These are phyloP conservation scores for Halichoeres trimaculatus DNA, from an alignment of 2,113 vertebrate genomes.

Conservation along the genomic window DNA sequence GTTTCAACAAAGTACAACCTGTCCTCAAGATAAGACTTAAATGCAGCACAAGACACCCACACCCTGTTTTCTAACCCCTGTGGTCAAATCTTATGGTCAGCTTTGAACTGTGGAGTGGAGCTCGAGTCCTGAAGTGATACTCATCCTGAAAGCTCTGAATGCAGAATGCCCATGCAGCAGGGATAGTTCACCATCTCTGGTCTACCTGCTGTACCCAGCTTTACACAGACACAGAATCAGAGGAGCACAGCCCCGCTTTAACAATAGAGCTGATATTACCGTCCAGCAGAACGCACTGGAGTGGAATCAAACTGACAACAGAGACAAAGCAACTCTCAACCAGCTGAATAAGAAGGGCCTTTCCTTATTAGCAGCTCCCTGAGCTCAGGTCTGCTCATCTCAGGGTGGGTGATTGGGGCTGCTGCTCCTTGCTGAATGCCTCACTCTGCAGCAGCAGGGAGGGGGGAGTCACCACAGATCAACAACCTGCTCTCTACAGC, in stretches of 20 bases:
- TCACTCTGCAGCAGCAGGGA: constrained; percentile 23
- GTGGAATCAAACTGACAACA: constrained; percentile 10
- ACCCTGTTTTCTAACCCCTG: too few relatives aligned
- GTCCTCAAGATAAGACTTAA: too few relatives aligned
- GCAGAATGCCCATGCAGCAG: not conserved
- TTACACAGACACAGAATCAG: not conserved
- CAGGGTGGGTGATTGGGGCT: constrained; percentile 11
- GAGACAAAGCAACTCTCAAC: constrained; percentile 16
- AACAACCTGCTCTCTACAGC: constrained; percentile 49
- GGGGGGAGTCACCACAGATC: constrained; percentile 46
- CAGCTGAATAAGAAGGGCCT: not conserved
- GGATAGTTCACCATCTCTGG: not conserved
- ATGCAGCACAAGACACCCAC: too few relatives aligned
- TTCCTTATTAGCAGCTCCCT: constrained; percentile 5
- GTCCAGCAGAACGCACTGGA: constrained; percentile 5
- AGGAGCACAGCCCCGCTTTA: constrained; percentile 6
- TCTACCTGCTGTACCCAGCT: not conserved
- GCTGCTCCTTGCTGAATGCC: constrained; percentile 1
- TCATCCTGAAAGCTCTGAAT: too few relatives aligned
- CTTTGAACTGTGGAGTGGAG: too few relatives aligned
- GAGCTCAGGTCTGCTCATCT: constrained; percentile 21
- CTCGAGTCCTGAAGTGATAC: too few relatives aligned
- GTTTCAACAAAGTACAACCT: too few relatives aligned
- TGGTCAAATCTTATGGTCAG: too few relatives aligned
- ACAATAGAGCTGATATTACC: constrained; percentile 20